These are phyloP conservation scores for Alauda arvensis DNA, from an alignment of 2,797 vertebrate species.

Conservation along the genomic window DNA sequence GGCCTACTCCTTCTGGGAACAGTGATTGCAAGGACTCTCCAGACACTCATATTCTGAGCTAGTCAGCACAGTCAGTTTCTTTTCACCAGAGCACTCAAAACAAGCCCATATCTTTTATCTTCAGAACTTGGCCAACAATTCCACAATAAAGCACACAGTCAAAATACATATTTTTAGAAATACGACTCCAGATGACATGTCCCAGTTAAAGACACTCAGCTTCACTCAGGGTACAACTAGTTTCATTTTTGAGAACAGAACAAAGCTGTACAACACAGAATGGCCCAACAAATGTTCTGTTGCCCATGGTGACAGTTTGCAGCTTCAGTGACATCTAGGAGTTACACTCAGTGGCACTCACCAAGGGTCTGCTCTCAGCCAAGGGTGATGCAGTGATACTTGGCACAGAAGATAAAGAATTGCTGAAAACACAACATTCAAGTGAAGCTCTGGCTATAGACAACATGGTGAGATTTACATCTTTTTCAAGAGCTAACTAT, in stretches of 20 bases:
- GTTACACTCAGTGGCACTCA: background rate
- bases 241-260: background rate
- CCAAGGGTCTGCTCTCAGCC: background rate
- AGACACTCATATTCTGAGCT: background rate
- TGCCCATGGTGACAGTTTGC: constrained; percentile 27
- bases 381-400: background rate
- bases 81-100: background rate
- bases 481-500: background rate
- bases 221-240: background rate
- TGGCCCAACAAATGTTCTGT: background rate
- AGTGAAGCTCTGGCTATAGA: background rate
- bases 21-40: background rate
- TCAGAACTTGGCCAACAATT: constrained; percentile 1
- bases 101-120: background rate
- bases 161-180: constrained; percentile 28
- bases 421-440: background rate
- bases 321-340: background rate
- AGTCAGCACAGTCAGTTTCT: background rate
- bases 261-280: background rate
- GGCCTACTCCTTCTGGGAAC: background rate
- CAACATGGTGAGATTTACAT: background rate
- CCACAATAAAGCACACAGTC: constrained; percentile 8
- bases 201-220: background rate
- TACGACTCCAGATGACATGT: background rate
- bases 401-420: background rate